Percentiles rank a stretch among this genome's conserved stretches.
Conservation (phyloP, 2,888 invertebrate species). For the Beris morrisii region DNA sequence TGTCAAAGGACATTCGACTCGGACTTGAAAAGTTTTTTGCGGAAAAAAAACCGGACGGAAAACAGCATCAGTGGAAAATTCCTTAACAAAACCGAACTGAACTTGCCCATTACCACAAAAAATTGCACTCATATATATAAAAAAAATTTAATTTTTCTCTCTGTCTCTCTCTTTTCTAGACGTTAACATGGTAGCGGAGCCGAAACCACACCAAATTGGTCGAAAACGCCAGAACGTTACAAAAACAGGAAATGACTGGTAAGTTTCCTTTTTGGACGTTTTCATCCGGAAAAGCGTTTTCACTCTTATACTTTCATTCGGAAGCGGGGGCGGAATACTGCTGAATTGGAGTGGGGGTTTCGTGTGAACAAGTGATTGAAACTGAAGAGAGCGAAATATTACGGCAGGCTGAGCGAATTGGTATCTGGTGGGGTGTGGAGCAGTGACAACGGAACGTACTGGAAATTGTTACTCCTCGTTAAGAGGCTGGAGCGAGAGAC, state of each 20-base stretch:
- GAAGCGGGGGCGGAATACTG: no score
- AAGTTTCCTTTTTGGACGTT: constrained; percentile 47
- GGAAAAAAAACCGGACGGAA: not conserved
- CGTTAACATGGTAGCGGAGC: constrained; percentile 72
- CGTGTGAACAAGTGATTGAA: no score
- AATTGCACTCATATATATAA: constrained; percentile 10
- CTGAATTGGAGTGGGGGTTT: no score
- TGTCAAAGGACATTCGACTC: constrained; percentile 9
- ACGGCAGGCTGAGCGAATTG: no score
- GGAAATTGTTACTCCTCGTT: no score
- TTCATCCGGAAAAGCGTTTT: constrained; percentile 22
- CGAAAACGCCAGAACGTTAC: constrained; percentile 64
- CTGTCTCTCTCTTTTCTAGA: constrained; percentile 56
- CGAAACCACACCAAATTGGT: constrained; percentile 67
- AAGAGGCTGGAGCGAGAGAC: no score
- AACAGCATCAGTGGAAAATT: no score
- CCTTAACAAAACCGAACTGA: not conserved
- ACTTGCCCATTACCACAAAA: not conserved
- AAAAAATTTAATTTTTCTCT: not conserved
- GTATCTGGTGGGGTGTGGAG: no score
- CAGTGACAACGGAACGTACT: no score
- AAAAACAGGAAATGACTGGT: constrained; percentile 66
- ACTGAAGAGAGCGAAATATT: no score
- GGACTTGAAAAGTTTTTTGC: constrained; percentile 6
- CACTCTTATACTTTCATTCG: not conserved